Conservation (phyloP, 2,113 vertebrate genomes). For the Crotalus helleri region DNA sequence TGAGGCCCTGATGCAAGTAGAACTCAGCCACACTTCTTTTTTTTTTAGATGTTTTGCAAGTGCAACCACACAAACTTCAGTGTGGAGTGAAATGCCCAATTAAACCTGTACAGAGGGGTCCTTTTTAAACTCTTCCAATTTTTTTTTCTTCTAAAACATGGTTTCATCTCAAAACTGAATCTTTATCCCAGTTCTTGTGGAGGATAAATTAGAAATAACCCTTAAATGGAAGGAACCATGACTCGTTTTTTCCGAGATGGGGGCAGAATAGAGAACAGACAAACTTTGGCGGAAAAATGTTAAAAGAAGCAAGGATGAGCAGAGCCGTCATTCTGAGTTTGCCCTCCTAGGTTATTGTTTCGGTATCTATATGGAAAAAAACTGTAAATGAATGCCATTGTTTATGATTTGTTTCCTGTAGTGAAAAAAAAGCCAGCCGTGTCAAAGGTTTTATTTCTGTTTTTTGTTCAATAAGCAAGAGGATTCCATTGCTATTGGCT, state of each 20-base stretch:
- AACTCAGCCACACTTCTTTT: neutral
- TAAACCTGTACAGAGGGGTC: no score
- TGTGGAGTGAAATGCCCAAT: neutral
- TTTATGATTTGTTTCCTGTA: neutral
- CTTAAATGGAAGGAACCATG: neutral
- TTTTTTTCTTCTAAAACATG: neutral
- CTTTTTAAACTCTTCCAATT: neutral
- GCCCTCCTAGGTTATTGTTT: neutral
- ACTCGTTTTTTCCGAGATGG: neutral
- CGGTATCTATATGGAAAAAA: neutral
- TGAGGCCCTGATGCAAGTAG: neutral
- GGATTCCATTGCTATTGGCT: neutral
- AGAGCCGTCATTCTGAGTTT: neutral
- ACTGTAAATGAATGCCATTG: neutral
- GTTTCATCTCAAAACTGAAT: neutral
- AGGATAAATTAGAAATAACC: neutral
- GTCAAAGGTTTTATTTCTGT: neutral
- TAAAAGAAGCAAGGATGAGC: neutral
- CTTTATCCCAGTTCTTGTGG: neutral
- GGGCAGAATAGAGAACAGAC: neutral
- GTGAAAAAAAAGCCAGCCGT: neutral
- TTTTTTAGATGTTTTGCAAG: neutral
- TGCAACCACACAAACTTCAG: neutral
- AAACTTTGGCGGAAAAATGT: neutral
- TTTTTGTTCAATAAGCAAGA: neutral